Base-by-base conservation (phyloP, 1,140 invertebrate species). In the Hycleus cichorii region DNA sequence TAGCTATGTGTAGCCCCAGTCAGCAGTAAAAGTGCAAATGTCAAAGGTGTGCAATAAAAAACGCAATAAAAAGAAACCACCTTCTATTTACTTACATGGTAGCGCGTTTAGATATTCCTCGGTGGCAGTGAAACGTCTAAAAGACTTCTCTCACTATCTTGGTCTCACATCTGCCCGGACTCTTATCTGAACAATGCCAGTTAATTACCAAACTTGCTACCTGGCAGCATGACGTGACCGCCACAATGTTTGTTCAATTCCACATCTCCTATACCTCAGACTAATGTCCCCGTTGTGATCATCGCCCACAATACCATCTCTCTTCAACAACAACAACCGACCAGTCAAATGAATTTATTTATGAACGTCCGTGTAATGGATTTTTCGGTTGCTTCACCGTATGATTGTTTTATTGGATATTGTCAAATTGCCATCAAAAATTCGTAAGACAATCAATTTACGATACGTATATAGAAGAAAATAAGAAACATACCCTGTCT, bases 151-250 rank as follows among this genome's bases (percentile, higher is more conserved):
- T 32, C 32, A 32, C 32, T 18, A 18, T 18, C 18, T 58, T 59
- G 40, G 39, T 44, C 51, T 53, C 49, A 47, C 61, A 63, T 65
- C 64, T 65, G 61, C 48, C 53, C 26, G 59, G 60, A 57, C 49
- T 56, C 59, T 66, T 66, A 66, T 66, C 64, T 62, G 59, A 66
- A 66, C 64, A 66, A 66, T 66, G 64, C 62, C 59, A 55, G 64
- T 66, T 66, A 66, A 66, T 66, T 66, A 66, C 64, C 57, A 55
- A 66, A 66, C 62, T 64, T 64, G 59, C 63, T 66, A 66, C 64
- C 64, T 64, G 63, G 63, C 59, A 59, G 57, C 40, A 46, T 59
- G 62, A 66, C 64, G 62, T 64, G 64, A 64, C 62, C 62, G 59
- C 62, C 49, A 49, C 62, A 42, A 45, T 60, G 55, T 66, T 64